Conservation (phyloP, 1,140 invertebrate species). For the Pentalonia nigronervosa region DNA sequence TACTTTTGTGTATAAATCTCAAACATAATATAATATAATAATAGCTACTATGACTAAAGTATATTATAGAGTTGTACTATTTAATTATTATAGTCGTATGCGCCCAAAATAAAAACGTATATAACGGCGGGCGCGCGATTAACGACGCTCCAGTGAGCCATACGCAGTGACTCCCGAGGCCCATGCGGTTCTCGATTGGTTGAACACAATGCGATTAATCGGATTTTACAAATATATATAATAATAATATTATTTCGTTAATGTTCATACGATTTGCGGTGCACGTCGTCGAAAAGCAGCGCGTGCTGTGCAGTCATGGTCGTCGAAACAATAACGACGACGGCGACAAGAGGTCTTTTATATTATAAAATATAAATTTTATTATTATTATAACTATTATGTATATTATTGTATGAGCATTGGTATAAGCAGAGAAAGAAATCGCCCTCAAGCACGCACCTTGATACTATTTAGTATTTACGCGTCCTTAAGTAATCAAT, state of each 20-base stretch:
- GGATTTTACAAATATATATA: slow-evolving; percentile 33
- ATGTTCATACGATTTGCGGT: neutral
- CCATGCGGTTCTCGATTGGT: slow-evolving; percentile 52
- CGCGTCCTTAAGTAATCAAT: slow-evolving; percentile 53
- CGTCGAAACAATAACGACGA: slow-evolving; percentile 24
- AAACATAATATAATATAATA: neutral
- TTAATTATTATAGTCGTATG: neutral
- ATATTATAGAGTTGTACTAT: neutral
- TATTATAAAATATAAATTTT: slow-evolving; percentile 23
- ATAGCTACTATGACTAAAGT: neutral
- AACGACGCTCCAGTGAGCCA: slow-evolving; percentile 40
- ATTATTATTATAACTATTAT: neutral
- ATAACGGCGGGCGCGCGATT: slow-evolving; percentile 20
- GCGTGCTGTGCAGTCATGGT: slow-evolving; percentile 5
- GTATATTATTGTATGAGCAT: too few relatives aligned
- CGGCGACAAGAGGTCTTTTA: slow-evolving; percentile 18
- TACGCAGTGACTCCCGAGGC: slow-evolving; percentile 31
- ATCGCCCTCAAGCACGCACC: neutral
- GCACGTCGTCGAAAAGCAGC: neutral
- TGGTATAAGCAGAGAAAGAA: neutral
- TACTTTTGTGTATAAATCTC: neutral
- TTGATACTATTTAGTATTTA: slow-evolving; percentile 22
- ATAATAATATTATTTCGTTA: slow-evolving; percentile 37
- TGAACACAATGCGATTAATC: slow-evolving; percentile 42
- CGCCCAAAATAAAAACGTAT: neutral